A percentile compares a stretch with the other conserved stretches of the same genome.
Conservation (phyloP, 35 echinoderm and acorn worm genomes). For the Patiria miniata region DNA sequence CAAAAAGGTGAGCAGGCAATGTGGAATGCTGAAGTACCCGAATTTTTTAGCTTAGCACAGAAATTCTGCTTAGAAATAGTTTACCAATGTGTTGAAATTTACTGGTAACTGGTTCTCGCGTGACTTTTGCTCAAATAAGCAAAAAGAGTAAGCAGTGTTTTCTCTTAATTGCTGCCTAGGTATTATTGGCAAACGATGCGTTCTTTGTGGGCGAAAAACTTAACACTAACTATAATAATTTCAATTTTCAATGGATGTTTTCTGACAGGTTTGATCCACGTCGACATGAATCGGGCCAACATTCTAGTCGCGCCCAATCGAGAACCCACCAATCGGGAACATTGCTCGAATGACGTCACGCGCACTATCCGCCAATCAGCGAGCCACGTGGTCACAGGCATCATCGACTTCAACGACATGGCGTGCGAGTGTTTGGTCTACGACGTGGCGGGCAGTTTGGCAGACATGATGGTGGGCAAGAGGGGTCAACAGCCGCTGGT, state of each 20-base stretch:
- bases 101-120: too few species aligned
- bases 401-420: conserved; percentile 15
- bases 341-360: neutral
- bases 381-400: neutral
- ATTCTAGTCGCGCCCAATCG: neutral
- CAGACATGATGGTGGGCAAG: neutral
- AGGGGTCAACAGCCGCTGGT: neutral
- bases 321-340: neutral
- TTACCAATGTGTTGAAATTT: too few species aligned
- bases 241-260: neutral
- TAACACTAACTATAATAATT: too few species aligned
- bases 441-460: neutral
- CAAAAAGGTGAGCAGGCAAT: neutral
- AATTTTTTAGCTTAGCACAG: too few species aligned
- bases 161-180: too few species aligned
- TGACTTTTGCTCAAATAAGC: too few species aligned
- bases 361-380: neutral
- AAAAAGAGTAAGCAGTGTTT: too few species aligned
- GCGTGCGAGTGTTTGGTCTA: neutral
- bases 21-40: too few species aligned
- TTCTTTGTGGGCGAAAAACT: too few species aligned
- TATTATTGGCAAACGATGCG: too few species aligned
- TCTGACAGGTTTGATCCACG: conserved; percentile 2
- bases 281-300: neutral
- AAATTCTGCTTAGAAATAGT: too few species aligned